Evolutionary conservation across 1,140 invertebrate genomes (phyloP).

Genomic region (Nephila pilipes): DNA sequence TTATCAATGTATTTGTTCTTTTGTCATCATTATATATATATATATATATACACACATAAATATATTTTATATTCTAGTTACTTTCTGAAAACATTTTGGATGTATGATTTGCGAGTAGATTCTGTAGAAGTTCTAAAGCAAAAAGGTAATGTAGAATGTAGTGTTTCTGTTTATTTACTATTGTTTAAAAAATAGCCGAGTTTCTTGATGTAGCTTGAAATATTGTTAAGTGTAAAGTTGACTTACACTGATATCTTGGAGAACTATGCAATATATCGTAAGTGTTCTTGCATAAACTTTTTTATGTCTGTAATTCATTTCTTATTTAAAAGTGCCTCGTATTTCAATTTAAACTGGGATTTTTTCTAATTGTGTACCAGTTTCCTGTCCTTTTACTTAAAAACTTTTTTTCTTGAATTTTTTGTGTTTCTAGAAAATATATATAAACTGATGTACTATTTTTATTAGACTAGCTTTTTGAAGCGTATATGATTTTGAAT

Average conservation of each 20-base stretch:
- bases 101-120: neutral
- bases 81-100: neutral
- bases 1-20: slow-evolving; percentile 6
- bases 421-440: neutral
- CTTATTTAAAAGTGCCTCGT: slow-evolving; percentile 66
- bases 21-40: neutral
- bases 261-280: slow-evolving; percentile 31
- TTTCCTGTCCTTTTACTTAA: slow-evolving; percentile 18
- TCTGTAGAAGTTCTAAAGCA: neutral
- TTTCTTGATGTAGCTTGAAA: neutral
- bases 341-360: slow-evolving; percentile 23
- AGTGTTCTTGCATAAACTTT: slow-evolving; percentile 27
- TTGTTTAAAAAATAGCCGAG: neutral
- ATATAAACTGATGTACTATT: slow-evolving; percentile 7
- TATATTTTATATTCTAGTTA: slow-evolving; percentile 20
- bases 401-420: neutral
- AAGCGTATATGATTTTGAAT: slow-evolving; percentile 14
- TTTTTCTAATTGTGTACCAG: neutral
- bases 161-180: neutral
- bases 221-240: neutral
- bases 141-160: neutral
- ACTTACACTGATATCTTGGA: neutral
- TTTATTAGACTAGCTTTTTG: slow-evolving; percentile 9
- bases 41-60: too few relatives aligned
- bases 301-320: slow-evolving; percentile 42